Base-by-base conservation (phyloP, 2,797 vertebrate species). In the Xyrichtys novacula region DNA sequence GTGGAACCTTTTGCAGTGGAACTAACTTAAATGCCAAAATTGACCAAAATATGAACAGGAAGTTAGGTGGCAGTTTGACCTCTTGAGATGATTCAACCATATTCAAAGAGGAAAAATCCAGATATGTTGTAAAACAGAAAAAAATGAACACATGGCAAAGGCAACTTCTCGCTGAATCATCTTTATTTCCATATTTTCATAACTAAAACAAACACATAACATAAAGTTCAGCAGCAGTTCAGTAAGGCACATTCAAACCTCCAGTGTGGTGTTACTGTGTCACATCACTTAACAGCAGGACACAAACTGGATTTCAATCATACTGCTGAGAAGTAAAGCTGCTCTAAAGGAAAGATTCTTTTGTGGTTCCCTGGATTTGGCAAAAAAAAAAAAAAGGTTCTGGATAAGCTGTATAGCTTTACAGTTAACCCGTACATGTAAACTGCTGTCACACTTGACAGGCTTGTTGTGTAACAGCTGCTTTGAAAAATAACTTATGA, bases 141-240 rank as follows among this genome's bases (percentile, higher is more conserved):
- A 19, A 43, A 31, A 61, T n/a, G 48, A 64, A 68, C 23, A 60
- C 36, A 43, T 47, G 16, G 12, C 25, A 38, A 61, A 29, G 0
- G 47, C 49, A 14, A 23, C 56, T 40, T 42, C 1, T 48, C 1
- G 32, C 23, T 6, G 19, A 59, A 53, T 6, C 31, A 0, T 22
- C 23, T 82, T 84, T 80, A 61, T 61, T 86, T 40, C 5, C 53
- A 20, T 7, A 0, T 1, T 23, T 50, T 34, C 20, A 61, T 1
- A 1, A 31, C 4, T 7, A 16, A 46, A 71, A 57, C 20, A n/a
- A n/a, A n/a, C n/a, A n/a, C n/a, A n/a, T n/a, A n/a, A n/a, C n/a
- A n/a, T n/a, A n/a, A n/a, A n/a, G n/a, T n/a, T n/a, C n/a, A n/a
- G n/a, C n/a, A n/a, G n/a, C 28, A 48, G 57, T 17, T 71, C 22